A percentile compares a stretch with the other conserved stretches of the same genome.
Evolutionary conservation across 2,113 vertebrate genomes (phyloP).

Genomic region (Marcusenius ussheri): DNA sequence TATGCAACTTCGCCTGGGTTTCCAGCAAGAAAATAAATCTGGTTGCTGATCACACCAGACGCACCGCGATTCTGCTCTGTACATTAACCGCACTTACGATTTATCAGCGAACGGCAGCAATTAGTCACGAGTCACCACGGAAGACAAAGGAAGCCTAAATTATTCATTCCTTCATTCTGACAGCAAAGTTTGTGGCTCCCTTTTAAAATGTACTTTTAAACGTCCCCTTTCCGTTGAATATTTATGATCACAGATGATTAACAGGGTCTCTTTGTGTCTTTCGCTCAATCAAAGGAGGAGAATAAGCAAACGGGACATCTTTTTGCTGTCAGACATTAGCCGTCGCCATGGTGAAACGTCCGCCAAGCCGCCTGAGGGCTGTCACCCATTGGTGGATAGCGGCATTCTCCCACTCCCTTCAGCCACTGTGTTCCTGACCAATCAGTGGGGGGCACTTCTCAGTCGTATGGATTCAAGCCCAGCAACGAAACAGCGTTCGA

Average conservation of each 20-base stretch:
- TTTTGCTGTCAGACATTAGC: background rate
- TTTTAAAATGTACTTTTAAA: background rate
- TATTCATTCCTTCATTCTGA: background rate
- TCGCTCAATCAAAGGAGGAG: background rate
- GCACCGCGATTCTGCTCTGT: background rate
- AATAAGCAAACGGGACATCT: background rate
- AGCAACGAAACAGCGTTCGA: background rate
- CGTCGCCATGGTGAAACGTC: background rate
- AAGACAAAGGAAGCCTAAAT: slow-evolving; percentile 8
- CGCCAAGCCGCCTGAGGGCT: background rate
- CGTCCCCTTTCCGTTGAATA: background rate
- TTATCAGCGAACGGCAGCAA: background rate
- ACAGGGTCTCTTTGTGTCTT: background rate
- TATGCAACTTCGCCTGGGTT: background rate
- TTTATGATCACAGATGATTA: slow-evolving; percentile 11
- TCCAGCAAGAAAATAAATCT: background rate
- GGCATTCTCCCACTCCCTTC: background rate
- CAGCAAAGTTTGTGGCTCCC: slow-evolving; percentile 2
- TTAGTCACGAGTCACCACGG: background rate
- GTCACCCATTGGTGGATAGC: background rate
- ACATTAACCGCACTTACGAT: background rate
- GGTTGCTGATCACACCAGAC: background rate
- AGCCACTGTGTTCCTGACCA: background rate
- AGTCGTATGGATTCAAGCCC: background rate
- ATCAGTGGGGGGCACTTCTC: background rate